Evolutionary conservation across 2,888 invertebrate genomes (phyloP).

Genomic region (Candidula unifasciata): DNA sequence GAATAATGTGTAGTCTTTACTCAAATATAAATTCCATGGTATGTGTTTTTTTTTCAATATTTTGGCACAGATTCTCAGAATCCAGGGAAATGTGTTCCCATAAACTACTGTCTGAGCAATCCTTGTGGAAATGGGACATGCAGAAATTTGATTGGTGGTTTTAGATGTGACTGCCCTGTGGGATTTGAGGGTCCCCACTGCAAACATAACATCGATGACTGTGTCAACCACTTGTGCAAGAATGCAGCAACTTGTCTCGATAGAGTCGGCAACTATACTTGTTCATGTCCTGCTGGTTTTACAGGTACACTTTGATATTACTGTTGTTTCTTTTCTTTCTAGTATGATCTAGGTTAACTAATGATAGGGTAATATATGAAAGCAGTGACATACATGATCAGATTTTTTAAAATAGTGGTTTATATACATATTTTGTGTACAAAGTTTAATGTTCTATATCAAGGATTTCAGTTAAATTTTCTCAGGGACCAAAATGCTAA

Average conservation of each 20-base stretch:
- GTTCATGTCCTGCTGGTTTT: not conserved
- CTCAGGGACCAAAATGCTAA: too few species aligned
- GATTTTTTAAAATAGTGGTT: too few species aligned
- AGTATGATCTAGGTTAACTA: not conserved
- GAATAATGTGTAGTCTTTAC: too few species aligned
- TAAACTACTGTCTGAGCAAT: not conserved
- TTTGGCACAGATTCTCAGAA: not conserved
- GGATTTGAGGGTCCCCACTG: constrained; percentile 25
- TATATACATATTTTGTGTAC: too few species aligned
- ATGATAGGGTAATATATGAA: too few species aligned
- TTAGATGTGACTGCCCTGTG: not conserved
- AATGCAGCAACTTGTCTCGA: constrained; percentile 14
- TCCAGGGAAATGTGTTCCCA: not conserved
- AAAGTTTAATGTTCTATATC: too few species aligned
- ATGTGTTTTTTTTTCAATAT: too few species aligned
- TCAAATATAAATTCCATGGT: too few species aligned
- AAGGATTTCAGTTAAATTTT: too few species aligned
- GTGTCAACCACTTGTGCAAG: not conserved
- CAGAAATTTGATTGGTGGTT: not conserved
- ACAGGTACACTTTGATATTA: not conserved
- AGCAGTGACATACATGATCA: not conserved
- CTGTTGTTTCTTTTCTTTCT: not conserved
- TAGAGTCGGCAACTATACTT: not conserved
- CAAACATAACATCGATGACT: constrained; percentile 14
- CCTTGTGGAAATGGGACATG: constrained; percentile 40